Conservation (phyloP, 2,113 vertebrate species). For the Nestor notabilis region DNA sequence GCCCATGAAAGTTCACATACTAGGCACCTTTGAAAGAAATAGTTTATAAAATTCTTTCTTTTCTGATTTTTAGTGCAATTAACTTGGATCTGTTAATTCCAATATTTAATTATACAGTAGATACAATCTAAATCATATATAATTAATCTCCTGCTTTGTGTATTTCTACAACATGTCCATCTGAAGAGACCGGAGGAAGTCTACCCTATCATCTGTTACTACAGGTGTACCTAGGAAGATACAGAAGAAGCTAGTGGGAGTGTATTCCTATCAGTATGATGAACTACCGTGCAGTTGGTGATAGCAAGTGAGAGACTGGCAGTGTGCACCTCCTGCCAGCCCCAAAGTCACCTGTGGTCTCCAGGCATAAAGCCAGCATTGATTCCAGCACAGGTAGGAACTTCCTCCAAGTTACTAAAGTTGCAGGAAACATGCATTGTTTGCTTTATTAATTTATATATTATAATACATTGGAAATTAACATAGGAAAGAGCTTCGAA, state of each 20-base stretch:
- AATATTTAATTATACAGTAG: background rate
- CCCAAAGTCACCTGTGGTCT: too few relatives aligned
- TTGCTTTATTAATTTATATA: background rate
- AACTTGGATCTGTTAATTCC: background rate
- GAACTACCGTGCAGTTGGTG: accelerated
- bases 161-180: background rate
- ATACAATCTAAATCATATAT: background rate
- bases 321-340: background rate
- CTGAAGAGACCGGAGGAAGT: background rate
- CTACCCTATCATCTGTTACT: background rate
- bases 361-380: background rate
- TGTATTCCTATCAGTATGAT: accelerated
- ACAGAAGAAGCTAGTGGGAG: background rate
- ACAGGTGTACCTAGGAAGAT: accelerated
- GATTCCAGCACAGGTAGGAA: too few relatives aligned
- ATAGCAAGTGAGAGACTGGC: background rate
- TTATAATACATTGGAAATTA: background rate
- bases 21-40: background rate
- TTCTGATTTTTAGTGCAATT: background rate
- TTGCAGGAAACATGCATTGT: accelerated
- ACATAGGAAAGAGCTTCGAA: background rate
- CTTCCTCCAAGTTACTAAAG: too few relatives aligned
- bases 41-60: background rate
- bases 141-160: background rate
- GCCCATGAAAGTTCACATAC: background rate